phyloP scores from a whole-genome alignment of 2,888 invertebrate species.

The Nebria salina region DNA sequence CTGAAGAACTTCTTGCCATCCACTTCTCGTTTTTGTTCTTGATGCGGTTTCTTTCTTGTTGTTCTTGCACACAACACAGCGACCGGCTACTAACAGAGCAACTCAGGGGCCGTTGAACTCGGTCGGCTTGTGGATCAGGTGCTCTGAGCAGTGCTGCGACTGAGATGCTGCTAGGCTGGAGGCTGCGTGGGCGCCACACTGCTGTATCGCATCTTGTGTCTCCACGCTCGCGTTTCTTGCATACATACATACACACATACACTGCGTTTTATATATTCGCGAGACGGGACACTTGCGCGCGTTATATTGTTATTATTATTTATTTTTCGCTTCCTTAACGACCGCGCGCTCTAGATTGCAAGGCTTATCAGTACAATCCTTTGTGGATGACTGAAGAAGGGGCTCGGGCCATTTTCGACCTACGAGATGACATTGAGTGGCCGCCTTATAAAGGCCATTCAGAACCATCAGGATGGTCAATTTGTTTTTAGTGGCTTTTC shows the following conservation, averaged over 20 bases:
- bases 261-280: constrained; percentile 10
- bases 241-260: neutral
- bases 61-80: neutral
- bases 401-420: neutral
- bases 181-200: constrained; percentile 20
- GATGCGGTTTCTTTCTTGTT: neutral
- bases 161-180: constrained; percentile 15
- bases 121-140: constrained; percentile 7
- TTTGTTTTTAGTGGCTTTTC: neutral
- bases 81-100: neutral
- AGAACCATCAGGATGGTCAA: neutral
- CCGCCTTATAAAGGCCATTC: neutral
- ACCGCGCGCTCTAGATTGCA: neutral
- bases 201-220: constrained; percentile 9
- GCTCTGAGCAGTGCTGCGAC: neutral
- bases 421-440: neutral
- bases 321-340: constrained; percentile 1
- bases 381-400: neutral
- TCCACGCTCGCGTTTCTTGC: neutral
- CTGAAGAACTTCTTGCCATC: neutral
- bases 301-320: neutral
- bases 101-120: constrained; percentile 14
- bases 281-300: constrained; percentile 11
- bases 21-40: neutral
- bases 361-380: neutral